Percentiles rank a stretch among this genome's conserved stretches.
Conservation (phyloP, 2,888 invertebrate species). For the Stenodema calcarata region DNA sequence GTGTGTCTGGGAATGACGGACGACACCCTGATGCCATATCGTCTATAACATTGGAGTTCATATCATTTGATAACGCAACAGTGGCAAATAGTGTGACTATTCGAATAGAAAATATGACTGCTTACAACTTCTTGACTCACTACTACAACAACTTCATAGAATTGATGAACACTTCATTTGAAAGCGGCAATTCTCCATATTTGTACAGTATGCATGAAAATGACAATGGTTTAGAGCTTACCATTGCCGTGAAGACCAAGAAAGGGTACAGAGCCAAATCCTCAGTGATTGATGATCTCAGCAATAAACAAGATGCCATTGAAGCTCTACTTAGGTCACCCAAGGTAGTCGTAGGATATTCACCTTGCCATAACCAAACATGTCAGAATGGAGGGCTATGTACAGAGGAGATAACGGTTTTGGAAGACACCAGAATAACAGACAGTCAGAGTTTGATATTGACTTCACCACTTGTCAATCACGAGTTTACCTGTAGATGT, state of each 20-base stretch:
- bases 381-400: slow-evolving; percentile 83
- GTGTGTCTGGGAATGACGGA: slow-evolving; percentile 88
- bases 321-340: slow-evolving; percentile 69
- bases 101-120: slow-evolving; percentile 75
- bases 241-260: slow-evolving; percentile 69
- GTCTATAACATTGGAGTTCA: slow-evolving; percentile 81
- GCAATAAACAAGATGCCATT: slow-evolving; percentile 71
- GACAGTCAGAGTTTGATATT: slow-evolving; percentile 83
- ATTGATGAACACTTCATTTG: slow-evolving; percentile 72
- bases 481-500: slow-evolving; percentile 82
- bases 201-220: slow-evolving; percentile 78
- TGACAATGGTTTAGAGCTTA: slow-evolving; percentile 72
- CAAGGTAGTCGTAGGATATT: slow-evolving; percentile 74
- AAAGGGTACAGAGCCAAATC: slow-evolving; percentile 70
- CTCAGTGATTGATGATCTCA: slow-evolving; percentile 71
- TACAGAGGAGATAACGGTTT: slow-evolving; percentile 73
- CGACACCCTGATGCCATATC: slow-evolving; percentile 86
- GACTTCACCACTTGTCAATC: slow-evolving; percentile 79
- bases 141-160: slow-evolving; percentile 78
- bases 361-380: slow-evolving; percentile 74
- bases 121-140: slow-evolving; percentile 76
- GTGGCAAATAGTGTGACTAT: slow-evolving; percentile 83
- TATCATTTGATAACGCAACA: slow-evolving; percentile 79
- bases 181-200: slow-evolving; percentile 70
- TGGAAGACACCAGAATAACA: slow-evolving; percentile 74